Conservation (phyloP, 2,888 invertebrate species). For the Rotaria socialis region DNA sequence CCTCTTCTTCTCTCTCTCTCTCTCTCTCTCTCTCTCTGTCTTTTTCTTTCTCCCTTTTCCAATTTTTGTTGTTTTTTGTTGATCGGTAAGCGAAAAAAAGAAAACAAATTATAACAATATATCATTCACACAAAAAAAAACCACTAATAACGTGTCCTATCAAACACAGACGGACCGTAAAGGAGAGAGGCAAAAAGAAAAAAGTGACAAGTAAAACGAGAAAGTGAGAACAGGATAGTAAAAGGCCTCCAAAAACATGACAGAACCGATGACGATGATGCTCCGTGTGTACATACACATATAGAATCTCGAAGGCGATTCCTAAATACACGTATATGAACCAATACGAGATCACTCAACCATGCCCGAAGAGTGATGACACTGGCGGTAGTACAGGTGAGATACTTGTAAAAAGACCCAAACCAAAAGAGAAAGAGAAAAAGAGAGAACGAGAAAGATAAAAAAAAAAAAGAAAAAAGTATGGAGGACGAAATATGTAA, state of each 20-base stretch:
- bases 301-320: neutral
- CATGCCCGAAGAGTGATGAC: neutral
- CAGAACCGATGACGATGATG: neutral
- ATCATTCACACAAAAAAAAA: neutral
- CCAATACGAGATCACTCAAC: neutral
- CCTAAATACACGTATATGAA: neutral
- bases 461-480: neutral
- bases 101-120: neutral
- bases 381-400: neutral
- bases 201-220: neutral
- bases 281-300: neutral
- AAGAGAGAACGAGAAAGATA: no score
- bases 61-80: neutral
- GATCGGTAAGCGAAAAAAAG: neutral
- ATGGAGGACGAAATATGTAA: neutral
- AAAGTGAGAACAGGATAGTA: neutral
- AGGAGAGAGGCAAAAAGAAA: neutral
- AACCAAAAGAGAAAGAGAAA: neutral
- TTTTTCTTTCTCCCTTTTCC: neutral
- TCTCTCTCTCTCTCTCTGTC: neutral
- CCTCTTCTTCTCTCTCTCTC: neutral
- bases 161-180: neutral
- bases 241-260: slow-evolving; percentile 17
- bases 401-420: neutral
- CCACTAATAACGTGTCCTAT: neutral